Evolutionary conservation across 2,797 vertebrate species (phyloP), one percentile per base, ranked within the genome.

Genomic region (Enteromius afrohamiltoni): DNA sequence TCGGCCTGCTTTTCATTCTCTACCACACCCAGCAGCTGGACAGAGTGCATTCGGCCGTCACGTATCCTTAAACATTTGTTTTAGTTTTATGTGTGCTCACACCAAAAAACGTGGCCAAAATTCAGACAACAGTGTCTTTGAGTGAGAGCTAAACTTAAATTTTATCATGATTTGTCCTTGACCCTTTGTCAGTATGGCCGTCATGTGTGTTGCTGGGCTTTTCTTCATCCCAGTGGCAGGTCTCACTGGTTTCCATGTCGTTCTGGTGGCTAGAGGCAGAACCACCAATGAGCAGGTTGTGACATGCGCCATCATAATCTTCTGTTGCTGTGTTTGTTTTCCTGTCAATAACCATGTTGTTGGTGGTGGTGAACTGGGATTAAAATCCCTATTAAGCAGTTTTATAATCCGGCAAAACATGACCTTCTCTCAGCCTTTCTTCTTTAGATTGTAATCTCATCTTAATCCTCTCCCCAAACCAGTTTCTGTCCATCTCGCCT

Each of bases 161-260:
- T 60, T 17, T 74, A 34, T 34, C 29, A 51, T 26, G 60, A n/a
- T 60, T 2, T 16, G 13, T 55, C 83, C 88, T 88, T 91, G 79
- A 94, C 92, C 1, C 9, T 4, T 26, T 55, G n/a, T 77, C 91
- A 99, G 98, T 9, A 95, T 99, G 95, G 97, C 96, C 78, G 97
- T 99, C 65, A 99, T 99, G 97, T 98, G 97, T 60, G 96, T 99
- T 47, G 96, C 98, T 5, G 97, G 98, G 60, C 91, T 99, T 79
- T 99, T 99, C 91, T 98, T 99, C 92, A 97, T 99, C 84, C 98
- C 98, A 2, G 98, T 99, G 0, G 97, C 97, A 53, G 98, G 98
- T 68, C 96, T 99, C 86, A 98, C 97, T 0, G 97, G 97, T 55
- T 99, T 99, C 92, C 98, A 99, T 1, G 95, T 99, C 70, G 98